A percentile compares a stretch with the other conserved stretches of the same genome.
Evolutionary conservation across 2,797 vertebrate genomes (phyloP).

Genomic region (Xenentodon cancila): DNA sequence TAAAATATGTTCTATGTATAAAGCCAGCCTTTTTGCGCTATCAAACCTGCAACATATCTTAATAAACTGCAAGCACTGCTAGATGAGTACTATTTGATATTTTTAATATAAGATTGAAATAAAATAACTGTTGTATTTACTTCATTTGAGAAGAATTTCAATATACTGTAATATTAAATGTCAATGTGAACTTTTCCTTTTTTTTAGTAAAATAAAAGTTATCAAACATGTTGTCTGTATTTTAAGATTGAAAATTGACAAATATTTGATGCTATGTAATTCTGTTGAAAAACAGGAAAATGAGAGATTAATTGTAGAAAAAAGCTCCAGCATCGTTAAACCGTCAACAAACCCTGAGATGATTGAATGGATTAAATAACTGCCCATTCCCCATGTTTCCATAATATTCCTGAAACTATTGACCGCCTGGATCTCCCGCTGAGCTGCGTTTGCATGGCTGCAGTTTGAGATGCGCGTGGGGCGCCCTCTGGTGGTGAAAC

Average conservation of each 20-base stretch:
- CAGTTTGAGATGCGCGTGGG: not conserved
- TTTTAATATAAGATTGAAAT: constrained; percentile 86
- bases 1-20: constrained; percentile 56
- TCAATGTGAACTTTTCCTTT: constrained; percentile 79
- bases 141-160: constrained; percentile 82
- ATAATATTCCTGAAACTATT: no score
- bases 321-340: no score
- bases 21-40: constrained; percentile 76
- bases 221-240: constrained; percentile 61
- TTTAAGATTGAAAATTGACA: not conserved
- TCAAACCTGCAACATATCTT: constrained; percentile 79
- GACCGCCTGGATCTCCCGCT: no score
- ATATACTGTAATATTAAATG: constrained; percentile 83
- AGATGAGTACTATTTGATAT: constrained; percentile 85
- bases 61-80: constrained; percentile 82
- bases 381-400: no score
- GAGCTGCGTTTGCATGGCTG: no score
- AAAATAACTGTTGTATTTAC: constrained; percentile 80
- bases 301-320: no score
- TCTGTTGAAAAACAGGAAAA: no score
- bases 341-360: no score
- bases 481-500: not conserved
- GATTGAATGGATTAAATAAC: no score
- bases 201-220: constrained; percentile 84
- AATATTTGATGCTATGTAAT: not conserved